These are phyloP conservation scores for Neosilurus mollespiculum DNA, from an alignment of 2,797 vertebrate genomes.

Conservation along the genomic window DNA sequence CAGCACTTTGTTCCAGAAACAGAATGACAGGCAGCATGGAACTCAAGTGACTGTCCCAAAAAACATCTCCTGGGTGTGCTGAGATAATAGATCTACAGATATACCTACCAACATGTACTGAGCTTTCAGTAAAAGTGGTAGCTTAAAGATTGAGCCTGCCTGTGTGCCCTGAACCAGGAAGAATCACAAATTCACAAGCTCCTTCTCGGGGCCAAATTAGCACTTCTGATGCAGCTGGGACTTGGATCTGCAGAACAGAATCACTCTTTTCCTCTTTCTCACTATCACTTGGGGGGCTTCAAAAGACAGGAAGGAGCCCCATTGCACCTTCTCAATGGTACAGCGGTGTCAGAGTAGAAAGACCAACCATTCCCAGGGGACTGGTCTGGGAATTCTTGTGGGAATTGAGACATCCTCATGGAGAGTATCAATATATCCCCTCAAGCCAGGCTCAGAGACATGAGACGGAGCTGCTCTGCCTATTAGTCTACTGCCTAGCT, in stretches of 20 bases:
- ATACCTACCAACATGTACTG: constrained; percentile 68
- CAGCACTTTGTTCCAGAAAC: constrained; percentile 39
- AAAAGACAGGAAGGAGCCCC: constrained; percentile 32
- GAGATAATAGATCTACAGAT: constrained; percentile 51
- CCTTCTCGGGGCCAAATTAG: constrained; percentile 43
- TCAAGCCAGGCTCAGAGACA: constrained; percentile 76
- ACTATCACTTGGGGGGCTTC: constrained; percentile 25
- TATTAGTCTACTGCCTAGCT: constrained; percentile 75
- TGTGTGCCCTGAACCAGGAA: constrained; percentile 33
- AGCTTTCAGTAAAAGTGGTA: constrained; percentile 61
- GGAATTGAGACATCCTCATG: constrained; percentile 74
- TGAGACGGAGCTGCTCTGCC: constrained; percentile 70
- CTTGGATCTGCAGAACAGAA: constrained; percentile 48
- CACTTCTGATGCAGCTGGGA: constrained; percentile 66
- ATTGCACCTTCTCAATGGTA: constrained; percentile 28
- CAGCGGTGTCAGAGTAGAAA: constrained; percentile 48
- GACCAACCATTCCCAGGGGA: constrained; percentile 70
- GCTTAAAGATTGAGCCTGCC: constrained; percentile 63
- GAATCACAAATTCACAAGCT: constrained; percentile 37
- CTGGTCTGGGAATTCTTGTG: constrained; percentile 68
- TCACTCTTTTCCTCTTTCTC: constrained; percentile 36
- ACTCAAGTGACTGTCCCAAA: constrained; percentile 63
- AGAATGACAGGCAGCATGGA: constrained; percentile 47
- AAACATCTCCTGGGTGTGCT: constrained; percentile 49
- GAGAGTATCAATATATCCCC: constrained; percentile 77